These are phyloP conservation scores for Forbesichthys papilliferus DNA, from an alignment of 2,113 vertebrate genomes.

Conservation along the genomic window DNA sequence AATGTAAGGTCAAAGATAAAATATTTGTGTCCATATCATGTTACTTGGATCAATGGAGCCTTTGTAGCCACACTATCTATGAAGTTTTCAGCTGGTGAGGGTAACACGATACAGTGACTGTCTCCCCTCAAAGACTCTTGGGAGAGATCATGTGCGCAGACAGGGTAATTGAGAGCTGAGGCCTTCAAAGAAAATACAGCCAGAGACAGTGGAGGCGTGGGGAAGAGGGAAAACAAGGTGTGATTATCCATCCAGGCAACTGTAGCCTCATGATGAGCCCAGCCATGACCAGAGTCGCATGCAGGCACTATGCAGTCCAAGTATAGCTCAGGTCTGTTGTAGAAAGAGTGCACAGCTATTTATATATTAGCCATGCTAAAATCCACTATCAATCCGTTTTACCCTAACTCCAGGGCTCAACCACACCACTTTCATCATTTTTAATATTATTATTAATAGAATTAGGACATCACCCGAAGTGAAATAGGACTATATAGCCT, in stretches of 20 bases:
- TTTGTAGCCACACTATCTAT: slow-evolving; percentile 4
- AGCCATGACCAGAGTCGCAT: slow-evolving; percentile 46
- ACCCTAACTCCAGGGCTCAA: too few species aligned
- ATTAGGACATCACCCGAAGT: too few species aligned
- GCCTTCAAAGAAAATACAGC: slow-evolving; percentile 27
- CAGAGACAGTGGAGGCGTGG: neutral
- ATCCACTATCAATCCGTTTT: too few species aligned
- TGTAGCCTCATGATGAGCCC: slow-evolving; percentile 51
- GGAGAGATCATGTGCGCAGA: slow-evolving; percentile 47
- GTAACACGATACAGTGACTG: slow-evolving; percentile 40
- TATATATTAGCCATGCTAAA: neutral
- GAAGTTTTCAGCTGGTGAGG: slow-evolving; percentile 9
- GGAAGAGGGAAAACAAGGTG: slow-evolving; percentile 30
- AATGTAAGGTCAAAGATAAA: slow-evolving; percentile 12
- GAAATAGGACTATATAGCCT: too few species aligned
- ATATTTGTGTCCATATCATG: slow-evolving; percentile 20
- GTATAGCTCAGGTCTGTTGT: neutral
- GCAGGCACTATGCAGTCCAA: slow-evolving; percentile 6
- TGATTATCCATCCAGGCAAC: slow-evolving; percentile 28
- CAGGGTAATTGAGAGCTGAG: slow-evolving; percentile 50
- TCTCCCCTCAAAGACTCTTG: slow-evolving; percentile 31
- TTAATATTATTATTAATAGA: too few species aligned
- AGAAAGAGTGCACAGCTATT: neutral
- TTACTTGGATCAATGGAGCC: slow-evolving; percentile 37
- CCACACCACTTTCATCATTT: too few species aligned